A percentile compares a stretch with the other conserved stretches of the same genome.
phyloP scores from a whole-genome alignment of 2,113 vertebrate genomes.

The Mesembrinibis cayennensis region DNA sequence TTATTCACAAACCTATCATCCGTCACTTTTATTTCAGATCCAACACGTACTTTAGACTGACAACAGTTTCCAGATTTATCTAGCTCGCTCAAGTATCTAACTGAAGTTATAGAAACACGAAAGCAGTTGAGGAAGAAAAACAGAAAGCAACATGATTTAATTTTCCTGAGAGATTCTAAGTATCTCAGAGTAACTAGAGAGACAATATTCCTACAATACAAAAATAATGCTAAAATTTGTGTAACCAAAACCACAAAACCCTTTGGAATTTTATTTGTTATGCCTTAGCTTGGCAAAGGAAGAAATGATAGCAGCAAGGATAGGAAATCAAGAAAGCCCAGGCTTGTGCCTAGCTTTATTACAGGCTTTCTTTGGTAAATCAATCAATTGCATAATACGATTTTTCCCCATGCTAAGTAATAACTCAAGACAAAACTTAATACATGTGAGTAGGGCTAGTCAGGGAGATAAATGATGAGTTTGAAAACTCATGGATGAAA shows the following conservation, averaged over 20 bases:
- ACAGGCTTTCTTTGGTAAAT: background rate
- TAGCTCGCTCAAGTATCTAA: background rate
- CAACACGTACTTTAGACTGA: background rate
- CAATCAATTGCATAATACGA: background rate
- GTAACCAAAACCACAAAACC: background rate
- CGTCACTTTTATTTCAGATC: background rate
- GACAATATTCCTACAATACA: background rate
- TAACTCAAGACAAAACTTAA: conserved; percentile 1
- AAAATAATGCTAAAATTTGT: background rate
- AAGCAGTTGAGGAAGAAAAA: background rate
- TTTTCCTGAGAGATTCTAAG: background rate
- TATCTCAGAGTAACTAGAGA: background rate
- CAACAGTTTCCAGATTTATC: background rate
- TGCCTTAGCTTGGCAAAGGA: background rate
- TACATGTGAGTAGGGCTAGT: background rate
- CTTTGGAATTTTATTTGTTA: background rate
- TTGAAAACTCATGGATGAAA: conserved; percentile 11
- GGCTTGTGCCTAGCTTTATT: background rate
- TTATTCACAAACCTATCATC: background rate
- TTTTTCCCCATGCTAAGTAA: conserved; percentile 4
- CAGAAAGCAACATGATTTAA: background rate
- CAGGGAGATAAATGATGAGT: background rate
- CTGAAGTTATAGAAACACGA: background rate
- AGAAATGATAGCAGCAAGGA: background rate
- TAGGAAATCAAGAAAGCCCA: background rate